phyloP scores from a whole-genome alignment of 2,888 invertebrate genomes.

The Nymphalis polychloros region DNA sequence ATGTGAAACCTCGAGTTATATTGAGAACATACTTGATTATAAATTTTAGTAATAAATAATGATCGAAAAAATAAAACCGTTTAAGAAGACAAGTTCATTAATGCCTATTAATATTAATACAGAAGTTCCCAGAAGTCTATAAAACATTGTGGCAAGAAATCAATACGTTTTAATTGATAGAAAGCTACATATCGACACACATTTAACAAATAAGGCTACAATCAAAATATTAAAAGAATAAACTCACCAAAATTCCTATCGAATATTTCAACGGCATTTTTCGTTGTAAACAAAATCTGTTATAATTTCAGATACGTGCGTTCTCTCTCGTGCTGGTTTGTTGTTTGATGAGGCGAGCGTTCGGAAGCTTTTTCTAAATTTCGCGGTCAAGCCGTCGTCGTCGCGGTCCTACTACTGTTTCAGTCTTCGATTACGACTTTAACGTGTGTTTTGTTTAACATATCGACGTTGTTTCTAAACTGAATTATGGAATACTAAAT shows the following conservation, averaged over 20 bases:
- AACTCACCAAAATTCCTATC: slow-evolving; percentile 27
- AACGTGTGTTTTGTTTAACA: background rate
- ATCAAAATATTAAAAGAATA: background rate
- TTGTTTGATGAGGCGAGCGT: slow-evolving; percentile 25
- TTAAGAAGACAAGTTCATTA: no score
- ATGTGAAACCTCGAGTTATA: no score
- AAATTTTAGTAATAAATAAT: no score
- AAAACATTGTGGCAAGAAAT: no score
- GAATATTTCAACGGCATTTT: slow-evolving; percentile 33
- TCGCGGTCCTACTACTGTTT: slow-evolving; percentile 21
- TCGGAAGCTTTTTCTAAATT: slow-evolving; percentile 36
- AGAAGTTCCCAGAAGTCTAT: no score
- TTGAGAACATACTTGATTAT: no score
- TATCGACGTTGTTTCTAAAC: background rate
- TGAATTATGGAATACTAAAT: no score
- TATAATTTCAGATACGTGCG: slow-evolving; percentile 24
- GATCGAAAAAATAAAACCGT: no score
- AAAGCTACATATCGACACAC: background rate
- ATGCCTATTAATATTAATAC: no score
- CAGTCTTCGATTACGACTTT: background rate
- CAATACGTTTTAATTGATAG: background rate
- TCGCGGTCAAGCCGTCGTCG: slow-evolving; percentile 34
- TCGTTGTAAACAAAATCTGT: slow-evolving; percentile 1
- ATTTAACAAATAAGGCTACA: background rate
- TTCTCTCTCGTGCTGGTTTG: slow-evolving; percentile 14